Base-by-base conservation (phyloP, 2,797 vertebrate genomes). In the Scomberomorus guttatus region DNA sequence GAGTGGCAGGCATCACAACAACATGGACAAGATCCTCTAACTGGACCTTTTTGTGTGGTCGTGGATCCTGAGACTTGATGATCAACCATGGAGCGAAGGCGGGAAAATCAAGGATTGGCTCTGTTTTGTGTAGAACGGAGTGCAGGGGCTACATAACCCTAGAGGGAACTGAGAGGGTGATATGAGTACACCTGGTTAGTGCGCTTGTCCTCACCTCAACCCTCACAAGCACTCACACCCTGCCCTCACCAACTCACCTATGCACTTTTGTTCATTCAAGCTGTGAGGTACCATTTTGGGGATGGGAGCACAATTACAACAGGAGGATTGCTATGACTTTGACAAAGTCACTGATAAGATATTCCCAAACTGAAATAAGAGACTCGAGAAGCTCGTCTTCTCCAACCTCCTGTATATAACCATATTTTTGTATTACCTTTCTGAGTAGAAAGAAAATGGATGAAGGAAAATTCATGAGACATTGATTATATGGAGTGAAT, bases 251-350 rank as follows among this genome's bases (percentile, higher is more conserved):
- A 88, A 92, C 93, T 95, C 93, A 92, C 95, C 95, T 95, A 96
- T 96, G 95, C 95, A 96, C 95, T 96, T 96, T 96, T 94, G 93
- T 95, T 95, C 91, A 94, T 95, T 95, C 90, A 92, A 95, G 95
- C 95, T 96, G 95, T 96, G 95, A 96, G 95, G 94, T 95, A 91
- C 93, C 89, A 94, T 93, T 93, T 90, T 89, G 89, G 92, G 90
- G 87, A 93, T 84, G 91, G 92, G 92, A 93, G 93, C 93, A 94
- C 93, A 94, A 91, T 84, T 89, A 83, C 86, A 94, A 86, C 89
- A 85, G 89, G 92, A 93, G 90, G 91, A 89, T 90, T 75, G 84
- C 89, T 83, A 77, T 37, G 90, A 90, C 89, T 90, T 87, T 83
- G 76, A 80, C 82, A 70, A 77, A 87, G 79, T 89, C 79, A 80